These are phyloP conservation scores for Hemichromis elongatus DNA, from an alignment of 2,113 vertebrate genomes.

Conservation along the genomic window DNA sequence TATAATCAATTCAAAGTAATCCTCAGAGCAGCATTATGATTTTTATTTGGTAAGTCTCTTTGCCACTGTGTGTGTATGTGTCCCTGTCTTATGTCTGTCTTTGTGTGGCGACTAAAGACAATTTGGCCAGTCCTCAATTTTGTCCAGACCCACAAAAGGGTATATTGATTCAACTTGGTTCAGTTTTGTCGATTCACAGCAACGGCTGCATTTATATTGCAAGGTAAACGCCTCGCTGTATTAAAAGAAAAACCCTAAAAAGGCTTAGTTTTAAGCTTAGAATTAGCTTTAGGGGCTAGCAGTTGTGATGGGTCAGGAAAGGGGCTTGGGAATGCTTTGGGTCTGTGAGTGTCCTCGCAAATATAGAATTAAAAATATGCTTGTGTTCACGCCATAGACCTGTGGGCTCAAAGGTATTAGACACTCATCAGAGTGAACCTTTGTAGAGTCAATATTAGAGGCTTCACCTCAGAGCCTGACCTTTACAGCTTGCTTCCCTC, in stretches of 20 bases:
- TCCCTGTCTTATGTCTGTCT: neutral
- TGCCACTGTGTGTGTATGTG: neutral
- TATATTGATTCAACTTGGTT: neutral
- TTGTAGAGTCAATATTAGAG: slow-evolving; percentile 63
- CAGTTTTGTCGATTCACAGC: neutral
- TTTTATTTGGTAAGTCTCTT: neutral
- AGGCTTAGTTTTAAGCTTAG: neutral
- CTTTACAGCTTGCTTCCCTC: slow-evolving; percentile 51
- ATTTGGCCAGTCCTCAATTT: neutral
- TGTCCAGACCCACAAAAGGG: neutral
- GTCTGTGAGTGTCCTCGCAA: neutral
- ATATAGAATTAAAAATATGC: neutral
- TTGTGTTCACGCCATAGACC: neutral
- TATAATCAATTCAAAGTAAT: slow-evolving; percentile 13
- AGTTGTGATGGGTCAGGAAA: neutral
- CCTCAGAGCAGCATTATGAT: neutral
- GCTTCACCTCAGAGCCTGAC: slow-evolving; percentile 62
- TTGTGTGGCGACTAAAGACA: neutral
- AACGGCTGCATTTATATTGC: neutral
- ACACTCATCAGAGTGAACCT: slow-evolving; percentile 54
- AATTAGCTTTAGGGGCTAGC: neutral
- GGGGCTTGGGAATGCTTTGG: neutral
- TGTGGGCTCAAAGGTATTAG: slow-evolving; percentile 35
- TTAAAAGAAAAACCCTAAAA: neutral
- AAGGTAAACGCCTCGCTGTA: neutral